These are phyloP conservation scores for Adoxophyes honmai DNA, from an alignment of 1,140 invertebrate genomes.

Conservation along the genomic window DNA sequence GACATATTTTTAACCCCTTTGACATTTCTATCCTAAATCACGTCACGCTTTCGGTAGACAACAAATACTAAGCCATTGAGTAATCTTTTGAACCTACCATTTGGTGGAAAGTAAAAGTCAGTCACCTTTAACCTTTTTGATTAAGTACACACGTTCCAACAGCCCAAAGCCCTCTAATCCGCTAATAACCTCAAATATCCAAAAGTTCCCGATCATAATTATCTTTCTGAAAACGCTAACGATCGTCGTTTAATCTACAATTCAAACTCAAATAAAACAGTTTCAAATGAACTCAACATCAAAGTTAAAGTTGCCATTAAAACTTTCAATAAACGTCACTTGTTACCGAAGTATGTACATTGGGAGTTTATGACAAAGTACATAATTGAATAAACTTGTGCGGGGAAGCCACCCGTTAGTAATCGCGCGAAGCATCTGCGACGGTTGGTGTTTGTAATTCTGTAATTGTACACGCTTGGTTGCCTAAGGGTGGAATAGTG, in stretches of 20 bases:
- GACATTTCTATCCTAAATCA: too few relatives aligned
- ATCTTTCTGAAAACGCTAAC: too few relatives aligned
- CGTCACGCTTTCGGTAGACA: too few relatives aligned
- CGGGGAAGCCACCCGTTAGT: background rate
- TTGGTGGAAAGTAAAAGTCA: too few relatives aligned
- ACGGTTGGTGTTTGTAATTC: conserved; percentile 7
- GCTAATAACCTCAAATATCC: too few relatives aligned
- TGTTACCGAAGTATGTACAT: background rate
- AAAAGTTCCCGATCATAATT: too few relatives aligned
- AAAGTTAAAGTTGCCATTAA: conserved; percentile 6
- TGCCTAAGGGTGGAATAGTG: background rate
- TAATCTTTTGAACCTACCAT: too few relatives aligned
- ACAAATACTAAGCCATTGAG: too few relatives aligned
- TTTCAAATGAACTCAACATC: background rate
- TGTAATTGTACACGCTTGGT: background rate
- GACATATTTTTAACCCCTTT: too few relatives aligned
- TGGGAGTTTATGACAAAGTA: background rate
- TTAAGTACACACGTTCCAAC: too few relatives aligned
- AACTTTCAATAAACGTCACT: conserved; percentile 2
- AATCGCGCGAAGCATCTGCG: conserved; percentile 3
- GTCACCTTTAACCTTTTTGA: too few relatives aligned
- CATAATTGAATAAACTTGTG: conserved; percentile 14
- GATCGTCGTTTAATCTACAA: background rate
- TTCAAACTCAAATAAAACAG: background rate
- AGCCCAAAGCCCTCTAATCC: too few relatives aligned